Percentiles rank a stretch among this genome's conserved stretches.
Conservation (phyloP, 1,140 invertebrate species). For the Drosophila tani region DNA sequence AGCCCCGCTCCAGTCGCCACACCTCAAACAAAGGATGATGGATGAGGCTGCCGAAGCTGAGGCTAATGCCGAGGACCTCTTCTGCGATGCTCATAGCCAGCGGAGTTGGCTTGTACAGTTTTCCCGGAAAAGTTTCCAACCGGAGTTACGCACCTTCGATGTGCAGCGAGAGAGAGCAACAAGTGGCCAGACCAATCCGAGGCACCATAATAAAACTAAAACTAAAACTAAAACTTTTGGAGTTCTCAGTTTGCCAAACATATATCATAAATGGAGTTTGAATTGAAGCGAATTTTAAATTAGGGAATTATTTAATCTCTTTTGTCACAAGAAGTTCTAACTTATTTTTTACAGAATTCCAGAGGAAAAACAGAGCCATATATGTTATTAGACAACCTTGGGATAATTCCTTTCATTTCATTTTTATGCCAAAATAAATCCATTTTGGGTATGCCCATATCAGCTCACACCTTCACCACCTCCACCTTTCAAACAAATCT, state of each 20-base stretch:
- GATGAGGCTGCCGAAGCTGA: slow-evolving; percentile 36
- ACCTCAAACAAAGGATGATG: slow-evolving; percentile 56
- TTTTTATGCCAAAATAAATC: neutral
- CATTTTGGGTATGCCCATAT: neutral
- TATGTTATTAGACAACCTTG: too few relatives aligned
- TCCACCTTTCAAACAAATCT: slow-evolving; percentile 17
- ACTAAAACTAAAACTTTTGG: slow-evolving; percentile 8
- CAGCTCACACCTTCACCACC: slow-evolving; percentile 33
- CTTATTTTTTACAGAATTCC: neutral
- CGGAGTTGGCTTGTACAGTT: slow-evolving; percentile 10
- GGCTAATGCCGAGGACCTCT: slow-evolving; percentile 19
- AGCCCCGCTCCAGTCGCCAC: neutral
- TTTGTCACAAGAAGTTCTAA: neutral
- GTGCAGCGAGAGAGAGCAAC: slow-evolving; percentile 10
- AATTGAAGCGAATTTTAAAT: neutral
- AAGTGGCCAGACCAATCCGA: slow-evolving; percentile 33
- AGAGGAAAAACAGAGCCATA: neutral
- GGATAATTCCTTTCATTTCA: neutral
- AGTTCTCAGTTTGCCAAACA: slow-evolving; percentile 1
- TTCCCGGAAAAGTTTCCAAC: slow-evolving; percentile 30
- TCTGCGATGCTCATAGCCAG: slow-evolving; percentile 1
- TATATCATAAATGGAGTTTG: slow-evolving; percentile 3
- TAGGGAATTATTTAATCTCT: neutral
- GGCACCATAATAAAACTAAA: slow-evolving; percentile 20
- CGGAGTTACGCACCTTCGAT: slow-evolving; percentile 36